Conservation (phyloP, 2,888 invertebrate genomes). For the Drosophila mettleri region DNA sequence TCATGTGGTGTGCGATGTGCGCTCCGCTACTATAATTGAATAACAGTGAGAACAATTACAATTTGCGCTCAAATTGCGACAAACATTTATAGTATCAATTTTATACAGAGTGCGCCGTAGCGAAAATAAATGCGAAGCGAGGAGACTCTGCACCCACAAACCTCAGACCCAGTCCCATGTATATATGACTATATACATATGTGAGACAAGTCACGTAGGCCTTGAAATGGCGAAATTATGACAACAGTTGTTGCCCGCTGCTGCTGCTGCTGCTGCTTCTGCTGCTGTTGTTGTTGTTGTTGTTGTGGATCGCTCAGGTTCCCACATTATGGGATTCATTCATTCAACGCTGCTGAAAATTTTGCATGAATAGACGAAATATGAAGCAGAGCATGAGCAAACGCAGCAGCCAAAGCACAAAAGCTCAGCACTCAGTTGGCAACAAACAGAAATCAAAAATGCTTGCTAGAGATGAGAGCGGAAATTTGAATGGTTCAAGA, state of each 20-base stretch:
- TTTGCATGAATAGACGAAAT: constrained; percentile 69
- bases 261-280: constrained; percentile 8
- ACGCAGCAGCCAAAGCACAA: constrained; percentile 53
- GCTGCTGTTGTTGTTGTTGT: constrained; percentile 7
- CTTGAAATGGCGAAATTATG: constrained; percentile 74
- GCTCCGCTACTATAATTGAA: constrained; percentile 21
- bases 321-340: constrained; percentile 55
- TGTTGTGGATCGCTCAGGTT: constrained; percentile 37
- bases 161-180: constrained; percentile 41
- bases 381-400: constrained; percentile 46
- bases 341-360: constrained; percentile 58
- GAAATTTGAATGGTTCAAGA: too few relatives aligned
- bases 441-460: constrained; percentile 49
- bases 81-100: constrained; percentile 14
- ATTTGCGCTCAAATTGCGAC: constrained; percentile 38
- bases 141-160: constrained; percentile 60
- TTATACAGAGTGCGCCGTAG: constrained; percentile 16
- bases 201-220: constrained; percentile 80
- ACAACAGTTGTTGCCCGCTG: constrained; percentile 36
- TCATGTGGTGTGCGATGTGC: constrained; percentile 50
- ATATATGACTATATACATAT: constrained; percentile 26
- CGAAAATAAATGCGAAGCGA: constrained; percentile 8
- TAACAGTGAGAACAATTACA: constrained; percentile 34
- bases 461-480: background rate
- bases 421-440: constrained; percentile 59